Conservation (phyloP, 1,140 invertebrate species). For the Lamellibrachia luymesi region DNA sequence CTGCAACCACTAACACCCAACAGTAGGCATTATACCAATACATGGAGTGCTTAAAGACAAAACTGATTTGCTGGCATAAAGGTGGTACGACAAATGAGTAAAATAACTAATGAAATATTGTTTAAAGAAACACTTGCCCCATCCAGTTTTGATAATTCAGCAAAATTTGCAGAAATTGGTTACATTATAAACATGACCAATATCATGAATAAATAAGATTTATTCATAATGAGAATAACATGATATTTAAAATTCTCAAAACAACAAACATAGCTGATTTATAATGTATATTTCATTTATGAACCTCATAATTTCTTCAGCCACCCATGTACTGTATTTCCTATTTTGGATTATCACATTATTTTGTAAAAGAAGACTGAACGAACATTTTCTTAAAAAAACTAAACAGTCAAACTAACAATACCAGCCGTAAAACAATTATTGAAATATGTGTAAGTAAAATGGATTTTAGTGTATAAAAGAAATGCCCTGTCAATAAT, state of each 20-base stretch:
- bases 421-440: not conserved
- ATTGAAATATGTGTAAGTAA: not conserved
- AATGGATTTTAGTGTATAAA: not conserved
- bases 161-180: no score
- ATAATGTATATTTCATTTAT: not conserved
- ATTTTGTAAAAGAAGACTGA: not conserved
- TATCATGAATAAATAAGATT: no score
- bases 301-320: not conserved
- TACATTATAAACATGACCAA: not conserved
- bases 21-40: no score
- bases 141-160: no score
- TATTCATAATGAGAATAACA: no score
- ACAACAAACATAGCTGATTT: not conserved
- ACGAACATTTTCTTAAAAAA: not conserved
- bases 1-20: no score
- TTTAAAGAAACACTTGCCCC: no score
- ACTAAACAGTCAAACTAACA: not conserved
- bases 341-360: not conserved
- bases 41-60: no score
- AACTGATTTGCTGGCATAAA: no score
- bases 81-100: no score
- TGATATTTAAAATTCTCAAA: not conserved
- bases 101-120: no score
- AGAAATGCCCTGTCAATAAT: not conserved
- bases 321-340: not conserved